These are phyloP conservation scores for Alectura lathami DNA, from an alignment of 2,113 vertebrate species.

Conservation along the genomic window DNA sequence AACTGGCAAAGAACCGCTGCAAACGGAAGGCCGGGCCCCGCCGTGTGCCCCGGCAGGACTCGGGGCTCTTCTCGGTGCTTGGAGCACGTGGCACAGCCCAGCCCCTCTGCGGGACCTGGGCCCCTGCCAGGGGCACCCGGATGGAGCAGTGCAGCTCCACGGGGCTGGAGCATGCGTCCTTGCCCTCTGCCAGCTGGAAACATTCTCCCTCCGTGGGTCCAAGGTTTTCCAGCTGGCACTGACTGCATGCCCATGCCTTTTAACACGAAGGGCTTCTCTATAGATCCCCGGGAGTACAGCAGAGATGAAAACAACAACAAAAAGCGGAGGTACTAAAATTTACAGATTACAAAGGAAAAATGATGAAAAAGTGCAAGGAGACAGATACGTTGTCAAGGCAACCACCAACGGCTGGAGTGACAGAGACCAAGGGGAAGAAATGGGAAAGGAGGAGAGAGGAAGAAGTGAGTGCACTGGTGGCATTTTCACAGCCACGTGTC, in stretches of 20 bases:
- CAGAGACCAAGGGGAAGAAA: too few species aligned
- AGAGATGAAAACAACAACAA: accelerated
- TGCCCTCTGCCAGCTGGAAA: too few species aligned
- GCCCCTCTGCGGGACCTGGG: background rate
- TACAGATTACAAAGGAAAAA: background rate
- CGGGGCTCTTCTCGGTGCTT: accelerated
- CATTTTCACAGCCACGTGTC: background rate
- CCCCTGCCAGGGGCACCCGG: background rate
- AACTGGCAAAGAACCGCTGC: slow-evolving; percentile 43
- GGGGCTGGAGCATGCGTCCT: too few species aligned
- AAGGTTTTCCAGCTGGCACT: background rate
- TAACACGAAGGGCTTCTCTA: background rate
- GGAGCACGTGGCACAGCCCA: accelerated
- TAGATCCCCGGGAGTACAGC: background rate
- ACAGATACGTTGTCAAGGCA: background rate
- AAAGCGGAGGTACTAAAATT: accelerated
- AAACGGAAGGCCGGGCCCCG: background rate
- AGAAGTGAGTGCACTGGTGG: accelerated
- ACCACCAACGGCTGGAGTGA: background rate
- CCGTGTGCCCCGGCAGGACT: background rate
- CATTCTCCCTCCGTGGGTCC: too few species aligned
- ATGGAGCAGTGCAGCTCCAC: background rate
- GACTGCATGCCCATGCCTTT: background rate
- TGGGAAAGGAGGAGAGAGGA: background rate
- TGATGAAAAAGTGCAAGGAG: background rate